Evolutionary conservation across 2,797 vertebrate genomes (phyloP).

Genomic region (Lagocephalus sceleratus): DNA sequence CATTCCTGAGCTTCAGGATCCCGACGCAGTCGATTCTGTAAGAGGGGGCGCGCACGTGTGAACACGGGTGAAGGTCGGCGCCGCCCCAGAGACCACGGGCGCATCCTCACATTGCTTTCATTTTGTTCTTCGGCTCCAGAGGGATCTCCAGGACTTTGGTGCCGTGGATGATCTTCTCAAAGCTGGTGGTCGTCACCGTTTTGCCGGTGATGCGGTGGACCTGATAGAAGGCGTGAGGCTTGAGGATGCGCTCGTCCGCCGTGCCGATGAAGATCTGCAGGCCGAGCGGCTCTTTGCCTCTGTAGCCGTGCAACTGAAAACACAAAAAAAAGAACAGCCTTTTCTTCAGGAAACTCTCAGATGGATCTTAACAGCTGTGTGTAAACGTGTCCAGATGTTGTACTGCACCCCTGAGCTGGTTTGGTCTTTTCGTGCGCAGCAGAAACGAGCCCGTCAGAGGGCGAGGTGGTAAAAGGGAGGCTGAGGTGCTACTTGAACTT

Average conservation of each 20-base stretch:
- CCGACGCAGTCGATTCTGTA: conserved; percentile 94
- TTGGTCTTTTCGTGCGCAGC: too few relatives aligned
- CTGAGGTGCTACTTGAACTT: conserved; percentile 27
- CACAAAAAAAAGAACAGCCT: neutral
- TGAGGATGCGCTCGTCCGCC: conserved; percentile 93
- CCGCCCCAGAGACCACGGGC: neutral
- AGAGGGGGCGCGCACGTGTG: neutral
- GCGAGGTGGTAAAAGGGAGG: conserved; percentile 6
- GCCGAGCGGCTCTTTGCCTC: conserved; percentile 91
- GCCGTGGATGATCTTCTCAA: conserved; percentile 89
- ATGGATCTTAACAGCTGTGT: neutral
- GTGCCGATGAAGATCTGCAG: conserved; percentile 99
- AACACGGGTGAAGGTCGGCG: neutral
- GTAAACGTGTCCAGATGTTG: neutral
- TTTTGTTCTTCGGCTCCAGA: conserved; percentile 95
- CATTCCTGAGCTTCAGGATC: conserved; percentile 95
- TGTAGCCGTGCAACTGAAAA: conserved; percentile 89
- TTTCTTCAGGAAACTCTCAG: neutral
- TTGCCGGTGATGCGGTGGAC: conserved; percentile 99
- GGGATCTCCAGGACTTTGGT: conserved; percentile 98
- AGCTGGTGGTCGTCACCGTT: conserved; percentile 96
- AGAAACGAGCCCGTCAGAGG: neutral
- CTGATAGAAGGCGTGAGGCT: conserved; percentile 98
- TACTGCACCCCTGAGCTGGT: too few relatives aligned
- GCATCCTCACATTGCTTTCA: conserved; percentile 91